Percentiles rank a stretch among this genome's conserved stretches.
Conservation (phyloP, 2,888 invertebrate species). For the Leptopilina myrica region DNA sequence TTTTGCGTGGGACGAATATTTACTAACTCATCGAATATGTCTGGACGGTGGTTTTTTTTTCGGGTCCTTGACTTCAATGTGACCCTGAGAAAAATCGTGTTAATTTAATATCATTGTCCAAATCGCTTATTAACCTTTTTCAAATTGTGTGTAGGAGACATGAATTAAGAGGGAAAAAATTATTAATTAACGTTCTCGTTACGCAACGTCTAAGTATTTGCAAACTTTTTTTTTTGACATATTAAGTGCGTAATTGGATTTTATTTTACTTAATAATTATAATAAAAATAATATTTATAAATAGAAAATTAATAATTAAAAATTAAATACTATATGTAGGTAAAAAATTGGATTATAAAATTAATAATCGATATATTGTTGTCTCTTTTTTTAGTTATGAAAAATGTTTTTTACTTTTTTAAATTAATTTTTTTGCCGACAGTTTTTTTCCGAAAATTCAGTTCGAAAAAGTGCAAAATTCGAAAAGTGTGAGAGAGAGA, state of each 20-base stretch:
- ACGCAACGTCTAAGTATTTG: neutral
- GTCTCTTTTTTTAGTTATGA: too few species aligned
- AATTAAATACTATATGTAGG: too few species aligned
- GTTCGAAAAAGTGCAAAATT: conserved; percentile 26
- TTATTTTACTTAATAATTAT: too few species aligned
- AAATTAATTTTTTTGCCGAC: neutral
- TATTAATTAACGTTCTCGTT: conserved; percentile 3
- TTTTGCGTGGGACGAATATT: conserved; percentile 7
- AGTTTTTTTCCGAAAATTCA: neutral
- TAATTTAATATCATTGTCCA: conserved; percentile 1
- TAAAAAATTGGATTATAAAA: too few species aligned
- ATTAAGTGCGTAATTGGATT: too few species aligned
- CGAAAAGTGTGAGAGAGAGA: conserved; percentile 34
- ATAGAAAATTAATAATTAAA: too few species aligned
- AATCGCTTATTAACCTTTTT: conserved; percentile 12
- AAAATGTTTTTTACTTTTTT: neutral
- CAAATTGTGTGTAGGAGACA: neutral
- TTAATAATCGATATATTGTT: too few species aligned
- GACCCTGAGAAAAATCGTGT: conserved; percentile 10
- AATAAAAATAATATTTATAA: too few species aligned
- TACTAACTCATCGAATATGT: neutral
- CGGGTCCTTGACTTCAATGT: neutral
- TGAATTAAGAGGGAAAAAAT: neutral
- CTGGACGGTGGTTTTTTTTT: neutral
- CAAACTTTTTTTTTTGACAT: too few species aligned